Conservation (phyloP, 2,888 invertebrate species). For the Parnassius smintheus region DNA sequence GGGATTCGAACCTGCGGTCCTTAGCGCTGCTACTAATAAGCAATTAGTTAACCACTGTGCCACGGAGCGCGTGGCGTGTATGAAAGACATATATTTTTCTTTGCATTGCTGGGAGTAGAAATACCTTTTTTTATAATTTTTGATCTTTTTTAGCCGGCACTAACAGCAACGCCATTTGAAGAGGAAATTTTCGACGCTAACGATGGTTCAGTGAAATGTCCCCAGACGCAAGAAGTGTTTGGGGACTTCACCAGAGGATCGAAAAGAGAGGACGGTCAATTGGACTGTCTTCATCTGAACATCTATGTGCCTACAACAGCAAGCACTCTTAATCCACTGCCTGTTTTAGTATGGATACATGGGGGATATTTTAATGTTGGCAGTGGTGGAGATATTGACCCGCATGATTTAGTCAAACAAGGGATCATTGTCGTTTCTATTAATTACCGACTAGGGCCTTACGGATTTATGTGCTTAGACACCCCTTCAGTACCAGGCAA, state of each 20-base stretch:
- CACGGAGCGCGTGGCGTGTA: no score
- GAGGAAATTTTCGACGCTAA: conserved; percentile 60
- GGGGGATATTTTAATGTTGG: conserved; percentile 62
- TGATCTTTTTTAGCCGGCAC: conserved; percentile 48
- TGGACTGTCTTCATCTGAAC: conserved; percentile 85
- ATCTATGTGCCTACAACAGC: conserved; percentile 71
- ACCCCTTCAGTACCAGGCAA: conserved; percentile 63
- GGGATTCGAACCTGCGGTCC: no score
- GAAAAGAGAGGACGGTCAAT: conserved; percentile 44
- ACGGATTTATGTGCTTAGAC: conserved; percentile 70
- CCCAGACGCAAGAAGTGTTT: conserved; percentile 42
- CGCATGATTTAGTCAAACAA: conserved; percentile 57
- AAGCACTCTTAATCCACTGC: conserved; percentile 55
- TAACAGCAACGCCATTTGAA: conserved; percentile 49
- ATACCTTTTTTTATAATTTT: neutral
- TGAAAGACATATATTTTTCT: no score
- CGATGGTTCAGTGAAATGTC: conserved; percentile 58
- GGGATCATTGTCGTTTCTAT: conserved; percentile 64
- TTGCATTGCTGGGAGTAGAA: no score
- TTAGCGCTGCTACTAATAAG: no score
- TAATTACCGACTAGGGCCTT: conserved; percentile 70
- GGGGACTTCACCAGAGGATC: conserved; percentile 29
- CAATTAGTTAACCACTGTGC: no score
- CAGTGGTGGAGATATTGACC: conserved; percentile 52
- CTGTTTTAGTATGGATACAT: conserved; percentile 70